These are phyloP conservation scores for Centroberyx gerrardi DNA, from an alignment of 2,797 vertebrate genomes.

Conservation along the genomic window DNA sequence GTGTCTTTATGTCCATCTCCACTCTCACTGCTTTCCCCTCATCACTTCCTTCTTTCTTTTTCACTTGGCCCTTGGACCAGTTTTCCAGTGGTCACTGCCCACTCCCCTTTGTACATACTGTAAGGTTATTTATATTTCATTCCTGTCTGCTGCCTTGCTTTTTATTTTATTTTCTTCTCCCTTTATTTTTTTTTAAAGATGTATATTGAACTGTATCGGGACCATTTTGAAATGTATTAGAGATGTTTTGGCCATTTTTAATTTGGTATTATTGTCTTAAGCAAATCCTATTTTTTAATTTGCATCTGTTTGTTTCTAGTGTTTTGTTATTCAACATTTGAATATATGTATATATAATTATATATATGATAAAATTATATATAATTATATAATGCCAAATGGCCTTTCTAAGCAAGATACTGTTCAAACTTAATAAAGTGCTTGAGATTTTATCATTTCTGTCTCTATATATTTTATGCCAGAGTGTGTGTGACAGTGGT, in stretches of 20 bases:
- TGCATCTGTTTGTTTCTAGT: constrained; percentile 81
- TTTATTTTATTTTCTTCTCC: constrained; percentile 43
- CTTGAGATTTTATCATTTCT: constrained; percentile 85
- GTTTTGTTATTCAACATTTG: constrained; percentile 88
- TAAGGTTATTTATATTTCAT: constrained; percentile 89
- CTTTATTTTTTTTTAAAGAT: constrained; percentile 57
- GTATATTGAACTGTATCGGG: constrained; percentile 86
- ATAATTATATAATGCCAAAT: constrained; percentile 89
- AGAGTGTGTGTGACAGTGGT: no score
- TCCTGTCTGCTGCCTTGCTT: constrained; percentile 80
- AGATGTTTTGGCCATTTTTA: constrained; percentile 77
- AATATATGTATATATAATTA: constrained; percentile 89
- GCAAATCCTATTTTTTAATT: constrained; percentile 80
- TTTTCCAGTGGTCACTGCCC: constrained; percentile 50
- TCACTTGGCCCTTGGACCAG: constrained; percentile 47
- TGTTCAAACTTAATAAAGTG: constrained; percentile 89
- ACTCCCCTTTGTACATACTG: constrained; percentile 86
- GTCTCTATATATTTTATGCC: constrained; percentile 24
- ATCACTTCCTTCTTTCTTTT: constrained; percentile 27
- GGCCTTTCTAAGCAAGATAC: constrained; percentile 88
- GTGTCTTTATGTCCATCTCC: constrained; percentile 31
- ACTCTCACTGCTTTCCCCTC: constrained; percentile 36
- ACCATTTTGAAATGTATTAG: constrained; percentile 85
- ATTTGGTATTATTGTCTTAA: constrained; percentile 85
- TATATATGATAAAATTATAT: constrained; percentile 88